Percentiles rank a stretch among this genome's conserved stretches.
phyloP scores from a whole-genome alignment of 2,888 invertebrate species.

The Alsophila aescularia region DNA sequence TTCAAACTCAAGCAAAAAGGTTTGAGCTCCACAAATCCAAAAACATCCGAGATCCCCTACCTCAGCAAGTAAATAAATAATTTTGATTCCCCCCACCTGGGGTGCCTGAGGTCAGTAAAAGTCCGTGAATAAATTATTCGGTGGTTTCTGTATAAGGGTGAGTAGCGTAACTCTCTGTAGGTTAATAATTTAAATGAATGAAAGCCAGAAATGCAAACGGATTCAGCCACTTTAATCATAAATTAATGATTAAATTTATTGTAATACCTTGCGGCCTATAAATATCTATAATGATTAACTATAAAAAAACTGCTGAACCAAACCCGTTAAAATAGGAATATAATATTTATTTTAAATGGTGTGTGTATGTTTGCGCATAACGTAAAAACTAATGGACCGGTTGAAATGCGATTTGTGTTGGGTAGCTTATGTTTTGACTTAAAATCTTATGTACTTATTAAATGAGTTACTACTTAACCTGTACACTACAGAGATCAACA shows the following conservation, averaged over 20 bases:
- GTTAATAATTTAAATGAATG: constrained; percentile 14
- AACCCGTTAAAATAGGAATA: too few species aligned
- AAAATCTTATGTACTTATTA: too few species aligned
- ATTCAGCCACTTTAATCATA: not conserved
- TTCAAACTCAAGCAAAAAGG: constrained; percentile 8
- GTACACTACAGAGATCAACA: too few species aligned
- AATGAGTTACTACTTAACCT: too few species aligned
- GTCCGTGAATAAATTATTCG: constrained; percentile 15
- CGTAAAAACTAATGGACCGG: too few species aligned
- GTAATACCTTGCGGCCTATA: too few species aligned
- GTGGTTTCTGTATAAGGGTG: not conserved
- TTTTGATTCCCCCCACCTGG: constrained; percentile 11
- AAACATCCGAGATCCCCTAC: constrained; percentile 10
- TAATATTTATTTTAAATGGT: too few species aligned
- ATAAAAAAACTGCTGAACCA: too few species aligned
- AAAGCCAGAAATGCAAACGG: constrained; percentile 2
- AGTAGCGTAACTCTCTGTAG: not conserved
- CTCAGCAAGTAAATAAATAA: constrained; percentile 23
- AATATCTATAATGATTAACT: too few species aligned
- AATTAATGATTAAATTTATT: not conserved
- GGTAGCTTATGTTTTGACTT: too few species aligned
- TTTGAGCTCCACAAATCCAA: not conserved
- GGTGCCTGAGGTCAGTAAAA: constrained; percentile 13
- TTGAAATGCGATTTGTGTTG: too few species aligned
- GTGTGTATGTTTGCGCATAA: too few species aligned